Base-by-base conservation (phyloP, 2,888 invertebrate species). In the Marronus borbonicus region DNA sequence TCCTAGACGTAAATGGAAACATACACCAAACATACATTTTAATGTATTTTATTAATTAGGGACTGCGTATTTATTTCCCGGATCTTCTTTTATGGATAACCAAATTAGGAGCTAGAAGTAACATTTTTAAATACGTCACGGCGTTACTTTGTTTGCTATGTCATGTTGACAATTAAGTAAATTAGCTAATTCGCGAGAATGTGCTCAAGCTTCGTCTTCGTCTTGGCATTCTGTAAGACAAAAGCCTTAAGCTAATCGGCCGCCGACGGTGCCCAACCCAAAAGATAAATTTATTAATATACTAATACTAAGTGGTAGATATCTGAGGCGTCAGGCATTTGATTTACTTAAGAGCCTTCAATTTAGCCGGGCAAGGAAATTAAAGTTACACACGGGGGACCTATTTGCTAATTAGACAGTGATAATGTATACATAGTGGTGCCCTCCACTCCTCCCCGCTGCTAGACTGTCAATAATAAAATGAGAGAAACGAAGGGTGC, bases 291-390 rank as follows among this genome's bases (percentile, higher is more conserved):
- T 80, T 80, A 80, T 80, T 80, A 80, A 80, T 78, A 77, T 80
- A 78, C 79, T 80, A 79, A 75, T 77, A 76, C 77, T 75, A 74
- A 74, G 72, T 74, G 72, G 72, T 44, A 44, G 31, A 69, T 72
- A 79, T 79, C 75, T 84, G 83, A 85, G 85, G 86, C 87, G 87
- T 86, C 84, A 85, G 83, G 81, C 83, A 84, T 84, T 87, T 86
- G 87, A 88, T 88, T 87, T 88, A 85, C 86, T 84, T 88, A 87
- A 87, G 87, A 88, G 87, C 86, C 68, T 84, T 84, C 86, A 86
- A 87, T 87, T 87, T 86, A 86, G 86, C 83, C 85, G 85, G 85
- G 84, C 85, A 87, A 87, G 87, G 87, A 88, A 88, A 88, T 88
- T 88, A 87, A 87, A 81, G 80, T 80, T 81, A 80, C 86, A 86